Conservation (phyloP, 2,888 invertebrate genomes). For the Amiota communis region DNA sequence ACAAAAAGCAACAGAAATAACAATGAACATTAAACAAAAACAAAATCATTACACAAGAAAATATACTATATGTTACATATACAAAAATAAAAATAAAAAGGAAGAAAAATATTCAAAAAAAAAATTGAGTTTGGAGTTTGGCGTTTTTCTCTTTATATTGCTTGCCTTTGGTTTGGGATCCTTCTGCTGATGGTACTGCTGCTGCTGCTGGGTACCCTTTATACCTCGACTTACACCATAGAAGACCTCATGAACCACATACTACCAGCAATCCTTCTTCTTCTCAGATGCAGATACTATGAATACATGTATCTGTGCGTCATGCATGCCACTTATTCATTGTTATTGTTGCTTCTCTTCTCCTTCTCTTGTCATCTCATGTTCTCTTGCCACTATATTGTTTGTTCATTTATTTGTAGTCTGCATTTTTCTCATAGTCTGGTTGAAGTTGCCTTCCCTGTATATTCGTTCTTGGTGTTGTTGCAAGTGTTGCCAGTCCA, state of each 20-base stretch:
- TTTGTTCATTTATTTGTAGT: background rate
- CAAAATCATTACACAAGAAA: no score
- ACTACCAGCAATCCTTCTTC: no score
- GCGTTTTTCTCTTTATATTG: background rate
- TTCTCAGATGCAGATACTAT: no score
- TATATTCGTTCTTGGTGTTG: background rate
- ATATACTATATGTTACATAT: no score
- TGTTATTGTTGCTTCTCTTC: background rate
- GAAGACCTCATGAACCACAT: no score
- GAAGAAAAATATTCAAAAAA: conserved; percentile 1
- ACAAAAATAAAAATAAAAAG: no score
- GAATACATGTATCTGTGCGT: conserved; percentile 3
- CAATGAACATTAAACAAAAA: no score
- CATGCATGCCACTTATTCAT: conserved; percentile 18
- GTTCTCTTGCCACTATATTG: background rate
- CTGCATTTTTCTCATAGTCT: background rate
- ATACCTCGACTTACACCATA: background rate
- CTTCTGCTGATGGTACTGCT: background rate
- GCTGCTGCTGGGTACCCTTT: background rate
- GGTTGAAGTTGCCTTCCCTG: background rate
- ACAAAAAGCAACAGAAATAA: no score
- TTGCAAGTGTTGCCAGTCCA: background rate
- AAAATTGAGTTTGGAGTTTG: no score
- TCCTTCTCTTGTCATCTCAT: background rate
- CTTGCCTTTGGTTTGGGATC: background rate